Percentiles rank a stretch among this genome's conserved stretches.
Conservation (phyloP, 2,113 vertebrate genomes). For the Protomyctophum bolini region DNA sequence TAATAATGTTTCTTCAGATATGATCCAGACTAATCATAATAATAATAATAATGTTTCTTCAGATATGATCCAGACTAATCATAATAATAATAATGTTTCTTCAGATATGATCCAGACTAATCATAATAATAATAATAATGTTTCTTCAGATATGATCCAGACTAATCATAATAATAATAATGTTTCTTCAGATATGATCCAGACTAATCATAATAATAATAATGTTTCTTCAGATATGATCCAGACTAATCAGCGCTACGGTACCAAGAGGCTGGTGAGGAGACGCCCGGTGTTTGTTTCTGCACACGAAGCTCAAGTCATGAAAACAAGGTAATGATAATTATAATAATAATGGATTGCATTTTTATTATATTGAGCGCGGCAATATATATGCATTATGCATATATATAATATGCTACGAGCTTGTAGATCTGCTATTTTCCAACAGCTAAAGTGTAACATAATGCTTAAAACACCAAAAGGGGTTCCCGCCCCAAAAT, state of each 20-base stretch:
- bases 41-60: no score
- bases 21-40: constrained; percentile 68
- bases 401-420: no score
- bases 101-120: constrained; percentile 74
- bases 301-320: constrained; percentile 31
- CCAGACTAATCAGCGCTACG: constrained; percentile 59
- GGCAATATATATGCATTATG: no score
- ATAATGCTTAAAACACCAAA: no score
- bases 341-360: neutral
- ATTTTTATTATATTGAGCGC: no score
- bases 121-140: no score
- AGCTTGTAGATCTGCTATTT: no score
- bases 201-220: constrained; percentile 57
- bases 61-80: neutral
- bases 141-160: no score
- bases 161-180: neutral
- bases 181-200: constrained; percentile 64
- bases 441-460: no score
- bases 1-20: constrained; percentile 47
- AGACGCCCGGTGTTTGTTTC: constrained; percentile 69
- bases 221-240: constrained; percentile 62
- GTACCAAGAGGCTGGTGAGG: constrained; percentile 54
- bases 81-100: neutral
- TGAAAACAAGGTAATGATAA: constrained; percentile 45
- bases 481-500: no score